phyloP scores from a whole-genome alignment of 2,113 vertebrate species.

The Zapus hudsonius region DNA sequence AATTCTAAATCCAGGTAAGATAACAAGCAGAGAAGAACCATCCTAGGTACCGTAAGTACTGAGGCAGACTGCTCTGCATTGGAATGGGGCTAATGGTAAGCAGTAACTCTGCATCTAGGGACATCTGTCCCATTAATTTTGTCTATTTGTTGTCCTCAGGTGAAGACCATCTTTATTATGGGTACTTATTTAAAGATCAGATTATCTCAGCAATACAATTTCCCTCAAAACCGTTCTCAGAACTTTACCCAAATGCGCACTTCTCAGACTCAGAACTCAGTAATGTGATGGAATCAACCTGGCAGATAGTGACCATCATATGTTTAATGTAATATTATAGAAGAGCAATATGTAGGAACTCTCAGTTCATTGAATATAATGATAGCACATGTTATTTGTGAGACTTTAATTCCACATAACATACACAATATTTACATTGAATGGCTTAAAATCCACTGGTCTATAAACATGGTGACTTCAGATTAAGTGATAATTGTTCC shows the following conservation, averaged over 20 bases:
- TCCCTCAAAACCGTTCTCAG: neutral
- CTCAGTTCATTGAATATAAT: neutral
- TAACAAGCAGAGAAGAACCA: too few species aligned
- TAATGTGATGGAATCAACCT: neutral
- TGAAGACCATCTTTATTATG: neutral
- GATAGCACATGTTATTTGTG: neutral
- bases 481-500: constrained; percentile 8
- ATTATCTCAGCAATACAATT: neutral
- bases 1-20: too few species aligned
- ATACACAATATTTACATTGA: neutral
- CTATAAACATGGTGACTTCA: neutral
- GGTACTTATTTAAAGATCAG: neutral
- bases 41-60: neutral
- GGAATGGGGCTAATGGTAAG: neutral
- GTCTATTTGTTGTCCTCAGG: neutral
- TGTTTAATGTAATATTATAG: neutral
- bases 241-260: neutral
- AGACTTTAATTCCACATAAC: neutral
- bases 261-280: neutral
- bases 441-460: neutral
- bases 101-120: neutral
- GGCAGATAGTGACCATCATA: neutral
- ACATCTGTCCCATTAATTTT: neutral
- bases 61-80: neutral
- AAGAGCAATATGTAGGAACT: neutral